Conservation (phyloP, 2,888 invertebrate genomes). For the Blera fallax region DNA sequence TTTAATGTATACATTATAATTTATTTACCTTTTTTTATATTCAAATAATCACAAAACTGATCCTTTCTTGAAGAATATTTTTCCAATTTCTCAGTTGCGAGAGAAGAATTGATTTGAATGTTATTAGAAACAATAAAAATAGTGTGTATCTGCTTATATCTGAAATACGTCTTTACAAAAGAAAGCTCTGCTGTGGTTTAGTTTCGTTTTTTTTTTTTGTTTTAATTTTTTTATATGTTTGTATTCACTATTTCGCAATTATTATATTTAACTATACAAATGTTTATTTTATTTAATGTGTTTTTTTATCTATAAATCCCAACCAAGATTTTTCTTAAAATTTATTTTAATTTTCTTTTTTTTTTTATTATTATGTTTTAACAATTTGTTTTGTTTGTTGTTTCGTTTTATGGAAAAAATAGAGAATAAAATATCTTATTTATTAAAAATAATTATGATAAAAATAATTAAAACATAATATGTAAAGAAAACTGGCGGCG, state of each 20-base stretch:
- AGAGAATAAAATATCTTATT: slow-evolving; percentile 68
- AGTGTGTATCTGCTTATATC: not conserved
- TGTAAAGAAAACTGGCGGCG: slow-evolving; percentile 70
- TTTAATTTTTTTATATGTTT: slow-evolving; percentile 59
- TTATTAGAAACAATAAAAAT: slow-evolving; percentile 11
- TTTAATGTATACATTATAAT: slow-evolving; percentile 62
- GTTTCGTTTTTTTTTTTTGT: too few relatives aligned
- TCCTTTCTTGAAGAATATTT: slow-evolving; percentile 40
- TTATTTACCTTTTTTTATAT: slow-evolving; percentile 29
- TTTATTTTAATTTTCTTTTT: slow-evolving; percentile 37
- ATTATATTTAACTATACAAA: slow-evolving; percentile 73
- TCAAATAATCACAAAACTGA: slow-evolving; percentile 69
- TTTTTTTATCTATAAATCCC: slow-evolving; percentile 53
- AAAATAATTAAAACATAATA: slow-evolving; percentile 68
- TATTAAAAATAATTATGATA: slow-evolving; percentile 64
- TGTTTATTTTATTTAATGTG: slow-evolving; percentile 39
- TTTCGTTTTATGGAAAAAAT: slow-evolving; percentile 44
- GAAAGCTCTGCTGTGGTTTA: slow-evolving; percentile 72
- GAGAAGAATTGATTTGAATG: slow-evolving; percentile 45
- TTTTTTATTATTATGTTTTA: slow-evolving; percentile 57
- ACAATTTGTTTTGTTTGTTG: slow-evolving; percentile 63
- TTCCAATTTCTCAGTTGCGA: slow-evolving; percentile 16
- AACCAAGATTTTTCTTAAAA: slow-evolving; percentile 52
- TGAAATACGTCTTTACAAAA: slow-evolving; percentile 61
- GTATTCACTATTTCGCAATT: slow-evolving; percentile 70